These are phyloP conservation scores for Pararge aegeria DNA, from an alignment of 1,140 invertebrate genomes.

Conservation along the genomic window DNA sequence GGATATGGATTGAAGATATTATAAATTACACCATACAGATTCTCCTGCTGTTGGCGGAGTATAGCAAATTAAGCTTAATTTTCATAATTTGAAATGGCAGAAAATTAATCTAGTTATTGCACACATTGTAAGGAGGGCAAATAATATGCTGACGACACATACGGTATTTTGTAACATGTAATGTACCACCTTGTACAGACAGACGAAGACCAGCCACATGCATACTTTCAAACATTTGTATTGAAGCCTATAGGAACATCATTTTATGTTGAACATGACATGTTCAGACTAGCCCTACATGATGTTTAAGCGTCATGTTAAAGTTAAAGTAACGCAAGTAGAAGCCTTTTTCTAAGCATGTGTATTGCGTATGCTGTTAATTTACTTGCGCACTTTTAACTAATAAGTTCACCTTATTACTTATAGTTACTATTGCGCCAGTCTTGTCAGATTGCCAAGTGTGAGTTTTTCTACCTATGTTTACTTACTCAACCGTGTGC, in stretches of 20 bases:
- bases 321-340: conserved; percentile 14
- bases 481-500: too few species aligned
- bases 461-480: too few species aligned
- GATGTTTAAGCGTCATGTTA: conserved; percentile 83
- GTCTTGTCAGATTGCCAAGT: too few species aligned
- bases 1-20: too few species aligned
- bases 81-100: too few species aligned
- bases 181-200: conserved; percentile 85
- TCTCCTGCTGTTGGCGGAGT: too few species aligned
- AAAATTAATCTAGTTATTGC: too few species aligned
- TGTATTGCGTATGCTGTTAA: background rate
- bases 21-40: too few species aligned
- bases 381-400: background rate
- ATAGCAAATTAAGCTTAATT: too few species aligned
- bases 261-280: conserved; percentile 95
- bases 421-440: background rate
- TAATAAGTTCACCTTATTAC: background rate
- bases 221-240: conserved; percentile 95
- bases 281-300: conserved; percentile 93
- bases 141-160: too few species aligned
- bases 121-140: too few species aligned
- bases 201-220: conserved; percentile 94
- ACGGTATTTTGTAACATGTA: too few species aligned
- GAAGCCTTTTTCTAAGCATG: conserved; percentile 42
- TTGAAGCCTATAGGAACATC: conserved; percentile 91